These are phyloP conservation scores for Parus major DNA, from an alignment of 2,113 vertebrate genomes.

Conservation along the genomic window DNA sequence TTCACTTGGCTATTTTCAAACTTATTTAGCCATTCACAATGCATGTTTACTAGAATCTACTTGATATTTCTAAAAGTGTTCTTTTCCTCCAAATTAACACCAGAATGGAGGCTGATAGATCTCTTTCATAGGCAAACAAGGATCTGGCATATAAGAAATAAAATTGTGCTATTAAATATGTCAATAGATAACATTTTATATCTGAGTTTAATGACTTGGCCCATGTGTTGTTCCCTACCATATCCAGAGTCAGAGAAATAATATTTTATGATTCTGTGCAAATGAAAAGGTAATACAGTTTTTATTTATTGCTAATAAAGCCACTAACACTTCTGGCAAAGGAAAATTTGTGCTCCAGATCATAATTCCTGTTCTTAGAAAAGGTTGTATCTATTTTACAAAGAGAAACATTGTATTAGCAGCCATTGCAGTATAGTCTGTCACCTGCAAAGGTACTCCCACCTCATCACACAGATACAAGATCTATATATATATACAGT, in stretches of 20 bases:
- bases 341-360: not conserved
- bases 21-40: not conserved
- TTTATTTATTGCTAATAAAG: not conserved
- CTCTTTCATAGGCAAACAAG: not conserved
- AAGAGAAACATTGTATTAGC: not conserved
- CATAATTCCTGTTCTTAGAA: not conserved
- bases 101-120: not conserved
- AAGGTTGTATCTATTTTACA: not conserved
- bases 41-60: not conserved
- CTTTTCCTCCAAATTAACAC: not conserved
- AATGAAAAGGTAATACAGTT: not conserved
- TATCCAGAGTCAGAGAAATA: not conserved
- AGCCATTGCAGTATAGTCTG: not conserved
- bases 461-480: not conserved
- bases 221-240: not conserved
- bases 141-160: not conserved
- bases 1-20: not conserved
- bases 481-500: no score
- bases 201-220: not conserved
- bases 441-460: not conserved
- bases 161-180: not conserved
- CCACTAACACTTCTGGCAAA: not conserved
- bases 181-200: not conserved
- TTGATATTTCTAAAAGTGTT: not conserved
- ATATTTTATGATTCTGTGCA: not conserved